phyloP scores from a whole-genome alignment of 2,797 vertebrate species.

The Phrynocephalus vlangalii region DNA sequence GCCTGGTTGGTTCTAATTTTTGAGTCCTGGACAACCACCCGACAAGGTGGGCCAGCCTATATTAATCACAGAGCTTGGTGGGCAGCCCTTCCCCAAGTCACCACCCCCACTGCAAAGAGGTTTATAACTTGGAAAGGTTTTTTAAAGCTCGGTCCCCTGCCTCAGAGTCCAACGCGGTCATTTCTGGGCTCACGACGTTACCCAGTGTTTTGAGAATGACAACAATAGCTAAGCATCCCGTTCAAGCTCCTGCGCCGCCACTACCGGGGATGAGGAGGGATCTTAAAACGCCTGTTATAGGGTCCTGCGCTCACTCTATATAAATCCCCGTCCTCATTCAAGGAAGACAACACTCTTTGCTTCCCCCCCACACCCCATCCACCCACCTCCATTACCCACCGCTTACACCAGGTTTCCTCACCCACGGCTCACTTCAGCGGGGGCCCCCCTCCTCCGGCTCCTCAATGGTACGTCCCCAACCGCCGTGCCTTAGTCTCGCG shows the following conservation, averaged over 20 bases:
- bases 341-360: neutral
- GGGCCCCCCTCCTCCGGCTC: rapidly evolving
- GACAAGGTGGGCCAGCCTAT: neutral
- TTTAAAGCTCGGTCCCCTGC: neutral
- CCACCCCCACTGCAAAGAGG: neutral
- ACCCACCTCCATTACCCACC: too few species aligned
- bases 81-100: too few species aligned
- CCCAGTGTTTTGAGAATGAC: too few species aligned
- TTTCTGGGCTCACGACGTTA: neutral
- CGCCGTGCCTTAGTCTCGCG: neutral
- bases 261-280: neutral
- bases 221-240: too few species aligned
- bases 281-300: too few species aligned
- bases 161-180: neutral
- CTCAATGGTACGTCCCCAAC: neutral
- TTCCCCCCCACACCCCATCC: neutral
- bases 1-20: too few species aligned
- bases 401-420: neutral
- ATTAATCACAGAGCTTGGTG: neutral
- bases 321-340: neutral
- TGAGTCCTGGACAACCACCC: neutral
- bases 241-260: too few species aligned
- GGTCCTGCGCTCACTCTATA: neutral
- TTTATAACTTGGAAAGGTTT: too few species aligned
- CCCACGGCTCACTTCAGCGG: neutral